Base-by-base conservation (phyloP, 2,113 vertebrate genomes). In the Sinocyclocheilus maitianheensis region DNA sequence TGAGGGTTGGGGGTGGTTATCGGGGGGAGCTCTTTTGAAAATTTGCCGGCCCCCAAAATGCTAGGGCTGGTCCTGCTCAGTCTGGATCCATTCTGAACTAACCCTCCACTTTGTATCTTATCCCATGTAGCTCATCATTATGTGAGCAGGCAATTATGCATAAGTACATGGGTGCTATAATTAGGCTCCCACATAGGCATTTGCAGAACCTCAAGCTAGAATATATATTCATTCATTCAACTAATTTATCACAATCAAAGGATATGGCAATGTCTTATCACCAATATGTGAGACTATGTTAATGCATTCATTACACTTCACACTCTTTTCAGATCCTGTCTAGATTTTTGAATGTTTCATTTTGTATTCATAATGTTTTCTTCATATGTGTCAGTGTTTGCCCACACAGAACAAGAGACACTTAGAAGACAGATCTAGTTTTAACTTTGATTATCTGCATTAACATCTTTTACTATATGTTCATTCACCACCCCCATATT, bases 181-280 rank as follows among this genome's bases (percentile, higher is more conserved):
- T 89, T 91, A 84, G 51, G 22, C 89, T 92, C 90, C 92, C 83
- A 87, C 77, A 89, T 79, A 55, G 60, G 91, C 89, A 93, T 93
- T 92, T 91, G 37, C 88, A 80, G n/a, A 74, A 62, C 86, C 76
- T 91, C 80, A 43, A 88, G 92, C 86, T 83, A 86, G 86, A 88
- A 88, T 87, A 91, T 91, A 91, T 91, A 93, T 92, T 88, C 88
- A 79, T 86, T 87, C 63, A 92, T 93, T 90, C 87, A 82, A 43
- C 46, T 85, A 83, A 90, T 78, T 55, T 79, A 87, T 77, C 87
- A 46, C 81, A 92, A 88, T 87, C 58, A 80, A 67, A 53, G 84
- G 30, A 87, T 86, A 85, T 90, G 43, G 89, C 46, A 34, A 24
- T 84, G 77, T 89, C 88, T 82, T 13, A 69, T 85, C 87, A 91